Conservation (phyloP, 2,797 vertebrate species). For the Delichon dasypus region DNA sequence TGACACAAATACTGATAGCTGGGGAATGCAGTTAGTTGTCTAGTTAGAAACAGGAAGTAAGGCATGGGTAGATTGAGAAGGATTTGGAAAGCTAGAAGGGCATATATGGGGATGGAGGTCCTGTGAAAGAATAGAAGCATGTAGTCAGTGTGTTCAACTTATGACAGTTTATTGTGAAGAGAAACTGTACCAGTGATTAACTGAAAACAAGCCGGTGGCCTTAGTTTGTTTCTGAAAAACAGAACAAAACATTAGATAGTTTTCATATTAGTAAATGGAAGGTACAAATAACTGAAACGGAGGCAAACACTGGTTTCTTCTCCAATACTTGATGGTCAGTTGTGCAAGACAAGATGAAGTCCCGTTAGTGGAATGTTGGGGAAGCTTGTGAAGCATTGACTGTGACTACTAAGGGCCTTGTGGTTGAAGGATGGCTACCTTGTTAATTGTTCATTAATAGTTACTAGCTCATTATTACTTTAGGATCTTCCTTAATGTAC, state of each 20-base stretch:
- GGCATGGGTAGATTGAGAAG: neutral
- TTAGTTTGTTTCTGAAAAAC: neutral
- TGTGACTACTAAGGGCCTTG: neutral
- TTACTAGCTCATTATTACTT: neutral
- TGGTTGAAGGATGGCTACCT: neutral
- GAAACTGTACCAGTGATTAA: neutral
- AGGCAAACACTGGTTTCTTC: neutral
- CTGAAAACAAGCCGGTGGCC: neutral
- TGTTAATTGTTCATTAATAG: slow-evolving; percentile 35
- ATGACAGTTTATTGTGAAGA: neutral
- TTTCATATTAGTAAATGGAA: neutral
- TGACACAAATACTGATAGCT: neutral
- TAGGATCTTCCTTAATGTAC: neutral
- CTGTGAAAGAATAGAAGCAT: neutral
- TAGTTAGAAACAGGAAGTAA: neutral
- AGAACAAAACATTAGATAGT: neutral
- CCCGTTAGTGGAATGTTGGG: neutral
- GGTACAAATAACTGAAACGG: neutral
- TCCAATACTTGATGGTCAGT: neutral
- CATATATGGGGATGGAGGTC: neutral
- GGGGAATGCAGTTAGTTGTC: neutral
- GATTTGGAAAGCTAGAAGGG: neutral
- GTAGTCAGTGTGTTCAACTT: neutral
- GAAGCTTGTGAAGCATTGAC: neutral
- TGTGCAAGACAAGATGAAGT: neutral